A percentile compares a stretch with the other conserved stretches of the same genome.
Evolutionary conservation across 2,888 invertebrate genomes (phyloP).

Genomic region (Thecocarcelia acutangulata): DNA sequence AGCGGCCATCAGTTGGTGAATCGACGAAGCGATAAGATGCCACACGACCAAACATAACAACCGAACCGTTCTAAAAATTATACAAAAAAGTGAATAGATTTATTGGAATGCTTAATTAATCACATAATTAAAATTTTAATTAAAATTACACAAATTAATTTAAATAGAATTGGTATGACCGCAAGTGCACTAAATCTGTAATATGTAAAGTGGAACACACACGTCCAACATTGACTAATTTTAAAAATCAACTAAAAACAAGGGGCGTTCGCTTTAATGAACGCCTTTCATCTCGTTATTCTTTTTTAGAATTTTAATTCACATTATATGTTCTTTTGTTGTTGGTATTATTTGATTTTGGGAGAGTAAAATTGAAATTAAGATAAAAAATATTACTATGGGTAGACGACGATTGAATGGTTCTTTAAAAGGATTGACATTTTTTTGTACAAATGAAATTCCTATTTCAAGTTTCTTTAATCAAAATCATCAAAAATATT

Average conservation of each 20-base stretch:
- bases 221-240: conserved; percentile 66
- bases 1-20: conserved; percentile 90
- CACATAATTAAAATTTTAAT: conserved; percentile 32
- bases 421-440: neutral
- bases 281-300: conserved; percentile 63
- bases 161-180: conserved; percentile 26
- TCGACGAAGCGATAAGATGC: conserved; percentile 93
- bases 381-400: conserved; percentile 6
- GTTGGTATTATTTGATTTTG: conserved; percentile 44
- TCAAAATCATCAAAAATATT: no score
- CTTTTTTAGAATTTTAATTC: conserved; percentile 55
- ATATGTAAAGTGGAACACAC: conserved; percentile 52
- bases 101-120: conserved; percentile 13
- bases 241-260: conserved; percentile 68
- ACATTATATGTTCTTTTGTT: conserved; percentile 42
- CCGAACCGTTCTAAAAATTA: conserved; percentile 86
- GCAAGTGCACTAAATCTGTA: conserved; percentile 21
- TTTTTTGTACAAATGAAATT: no score
- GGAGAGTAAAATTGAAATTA: conserved; percentile 51
- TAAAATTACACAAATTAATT: conserved; percentile 57
- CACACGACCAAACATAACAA: conserved; percentile 92
- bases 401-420: conserved; percentile 11
- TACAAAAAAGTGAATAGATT: conserved; percentile 2
- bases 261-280: conserved; percentile 65
- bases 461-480: no score